Conservation (phyloP, 1,140 invertebrate genomes). For the Rhagoletis zephyria region DNA sequence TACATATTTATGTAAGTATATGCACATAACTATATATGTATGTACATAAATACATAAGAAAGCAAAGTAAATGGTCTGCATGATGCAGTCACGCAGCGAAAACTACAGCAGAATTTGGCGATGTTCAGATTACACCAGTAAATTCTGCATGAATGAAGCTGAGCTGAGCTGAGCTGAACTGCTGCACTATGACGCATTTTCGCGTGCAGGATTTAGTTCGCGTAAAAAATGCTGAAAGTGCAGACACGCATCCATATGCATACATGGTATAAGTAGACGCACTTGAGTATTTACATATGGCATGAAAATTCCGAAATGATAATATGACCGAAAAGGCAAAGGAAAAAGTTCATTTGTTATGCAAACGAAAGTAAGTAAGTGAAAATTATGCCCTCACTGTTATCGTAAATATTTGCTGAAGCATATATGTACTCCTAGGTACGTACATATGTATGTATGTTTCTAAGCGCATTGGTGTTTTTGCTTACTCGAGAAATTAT, state of each 20-base stretch:
- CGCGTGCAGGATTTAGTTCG: background rate
- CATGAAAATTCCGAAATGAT: slow-evolving; percentile 32
- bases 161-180: no score
- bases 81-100: background rate
- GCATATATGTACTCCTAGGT: slow-evolving; percentile 23
- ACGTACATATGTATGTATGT: slow-evolving; percentile 3
- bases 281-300: background rate
- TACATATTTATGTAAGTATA: background rate
- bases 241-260: background rate
- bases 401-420: no score
- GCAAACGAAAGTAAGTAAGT: slow-evolving; percentile 29
- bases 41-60: background rate
- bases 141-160: slow-evolving; percentile 41
- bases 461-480: background rate
- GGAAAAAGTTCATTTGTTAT: slow-evolving; percentile 31
- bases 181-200: slow-evolving; percentile 10
- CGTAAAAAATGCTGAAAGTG: background rate
- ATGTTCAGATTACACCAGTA: slow-evolving; percentile 29
- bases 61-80: background rate
- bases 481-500: slow-evolving; percentile 22
- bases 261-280: no score
- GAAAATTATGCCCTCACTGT: slow-evolving; percentile 28
- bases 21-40: background rate
- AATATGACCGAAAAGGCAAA: slow-evolving; percentile 21
- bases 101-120: background rate